Conservation (phyloP, 2,113 vertebrate species). For the Onychostruthus taczanowskii region DNA sequence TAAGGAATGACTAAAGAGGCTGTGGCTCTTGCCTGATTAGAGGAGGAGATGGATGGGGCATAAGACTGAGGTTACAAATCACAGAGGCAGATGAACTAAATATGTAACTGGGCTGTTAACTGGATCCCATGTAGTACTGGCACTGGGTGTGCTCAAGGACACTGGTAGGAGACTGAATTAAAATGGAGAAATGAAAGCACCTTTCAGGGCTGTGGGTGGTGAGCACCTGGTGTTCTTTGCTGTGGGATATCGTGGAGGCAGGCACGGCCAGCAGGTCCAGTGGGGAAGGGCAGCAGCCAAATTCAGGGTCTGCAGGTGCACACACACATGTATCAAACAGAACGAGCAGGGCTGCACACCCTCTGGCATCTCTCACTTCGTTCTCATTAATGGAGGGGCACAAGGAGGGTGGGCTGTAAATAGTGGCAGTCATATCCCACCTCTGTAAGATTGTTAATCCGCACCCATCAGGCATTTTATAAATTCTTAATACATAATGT, state of each 20-base stretch:
- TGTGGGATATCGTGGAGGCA: rapidly evolving
- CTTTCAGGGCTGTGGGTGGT: background rate
- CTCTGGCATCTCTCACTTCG: background rate
- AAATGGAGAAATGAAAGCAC: background rate
- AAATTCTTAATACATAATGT: background rate
- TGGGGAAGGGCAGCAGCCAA: background rate
- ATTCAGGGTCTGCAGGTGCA: background rate
- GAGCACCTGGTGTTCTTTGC: background rate
- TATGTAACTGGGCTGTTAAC: background rate
- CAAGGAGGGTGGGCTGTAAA: rapidly evolving
- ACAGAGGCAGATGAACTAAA: background rate
- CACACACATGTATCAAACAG: rapidly evolving
- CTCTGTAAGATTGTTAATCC: background rate
- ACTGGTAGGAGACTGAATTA: background rate
- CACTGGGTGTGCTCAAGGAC: background rate
- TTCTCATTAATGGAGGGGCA: background rate
- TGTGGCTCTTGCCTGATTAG: background rate
- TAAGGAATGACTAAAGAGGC: background rate
- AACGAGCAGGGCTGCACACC: background rate
- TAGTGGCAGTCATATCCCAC: background rate
- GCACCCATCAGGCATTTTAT: rapidly evolving
- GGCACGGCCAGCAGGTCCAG: background rate
- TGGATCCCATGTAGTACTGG: background rate
- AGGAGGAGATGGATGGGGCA: background rate
- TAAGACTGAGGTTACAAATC: background rate